phyloP scores from a whole-genome alignment of 2,797 vertebrate species.

The Ibycter americanus region DNA sequence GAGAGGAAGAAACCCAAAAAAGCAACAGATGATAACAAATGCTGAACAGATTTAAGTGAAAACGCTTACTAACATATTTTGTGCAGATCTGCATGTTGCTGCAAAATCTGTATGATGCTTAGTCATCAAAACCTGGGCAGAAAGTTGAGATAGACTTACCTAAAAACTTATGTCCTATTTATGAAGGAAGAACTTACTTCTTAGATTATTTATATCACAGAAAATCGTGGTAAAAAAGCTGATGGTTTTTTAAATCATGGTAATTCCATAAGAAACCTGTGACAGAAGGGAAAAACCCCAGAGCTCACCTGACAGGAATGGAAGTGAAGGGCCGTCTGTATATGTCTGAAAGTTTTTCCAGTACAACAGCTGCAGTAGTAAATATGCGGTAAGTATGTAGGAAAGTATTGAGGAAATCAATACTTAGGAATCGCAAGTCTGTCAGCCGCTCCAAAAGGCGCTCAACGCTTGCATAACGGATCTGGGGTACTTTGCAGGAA shows the following conservation, averaged over 20 bases:
- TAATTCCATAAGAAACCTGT: accelerated
- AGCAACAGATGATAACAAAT: not conserved
- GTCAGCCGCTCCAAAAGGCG: constrained; percentile 95
- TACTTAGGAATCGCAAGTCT: constrained; percentile 96
- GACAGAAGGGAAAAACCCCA: not conserved
- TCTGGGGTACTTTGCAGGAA: constrained; percentile 99
- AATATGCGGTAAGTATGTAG: constrained; percentile 98
- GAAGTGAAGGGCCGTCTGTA: constrained; percentile 97
- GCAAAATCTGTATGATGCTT: not conserved
- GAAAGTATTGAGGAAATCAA: constrained; percentile 98
- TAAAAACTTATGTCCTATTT: not conserved
- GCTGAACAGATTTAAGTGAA: not conserved
- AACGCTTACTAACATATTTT: not conserved
- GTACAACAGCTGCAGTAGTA: constrained; percentile 89
- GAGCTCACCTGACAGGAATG: constrained; percentile 89
- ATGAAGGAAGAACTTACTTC: not conserved
- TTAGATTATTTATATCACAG: not conserved
- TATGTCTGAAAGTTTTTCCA: constrained; percentile 95
- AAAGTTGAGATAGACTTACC: not conserved
- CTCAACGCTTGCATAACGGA: constrained; percentile 95
- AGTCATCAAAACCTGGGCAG: not conserved
- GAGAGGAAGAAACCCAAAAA: not conserved
- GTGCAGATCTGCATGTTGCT: not conserved
- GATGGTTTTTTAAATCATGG: too few relatives aligned
- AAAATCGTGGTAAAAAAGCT: not conserved